phyloP scores from a whole-genome alignment of 1,140 invertebrate species.

The Phortica variegata region DNA sequence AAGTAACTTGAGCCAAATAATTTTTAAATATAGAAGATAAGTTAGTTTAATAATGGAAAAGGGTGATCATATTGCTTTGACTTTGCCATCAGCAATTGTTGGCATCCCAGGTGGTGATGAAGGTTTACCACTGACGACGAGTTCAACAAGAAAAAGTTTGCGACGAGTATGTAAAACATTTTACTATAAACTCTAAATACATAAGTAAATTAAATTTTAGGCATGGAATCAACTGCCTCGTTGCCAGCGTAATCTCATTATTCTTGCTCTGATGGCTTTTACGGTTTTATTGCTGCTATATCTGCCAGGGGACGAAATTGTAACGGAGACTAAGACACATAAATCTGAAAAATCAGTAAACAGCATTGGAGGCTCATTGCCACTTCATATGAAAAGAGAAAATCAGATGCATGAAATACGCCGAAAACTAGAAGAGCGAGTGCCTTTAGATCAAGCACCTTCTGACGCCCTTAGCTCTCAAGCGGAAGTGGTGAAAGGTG shows the following conservation, averaged over 20 bases:
- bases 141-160: constrained; percentile 33
- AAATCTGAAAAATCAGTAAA: constrained; percentile 6
- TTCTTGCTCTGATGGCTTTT: constrained; percentile 59
- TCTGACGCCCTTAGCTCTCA: constrained; percentile 11
- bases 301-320: constrained; percentile 39
- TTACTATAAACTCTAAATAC: neutral
- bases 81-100: constrained; percentile 23
- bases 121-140: neutral
- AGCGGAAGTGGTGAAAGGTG: constrained; percentile 18
- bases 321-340: constrained; percentile 20
- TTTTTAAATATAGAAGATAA: neutral
- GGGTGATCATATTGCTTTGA: constrained; percentile 43
- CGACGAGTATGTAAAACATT: constrained; percentile 33
- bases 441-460: constrained; percentile 6
- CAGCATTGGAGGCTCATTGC: constrained; percentile 5
- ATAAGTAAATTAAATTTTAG: constrained; percentile 55
- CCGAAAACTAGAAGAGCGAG: constrained; percentile 23
- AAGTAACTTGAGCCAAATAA: neutral
- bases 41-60: constrained; percentile 27
- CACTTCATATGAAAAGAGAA: constrained; percentile 24
- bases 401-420: constrained; percentile 21
- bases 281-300: constrained; percentile 38
- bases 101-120: constrained; percentile 14
- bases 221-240: constrained; percentile 83
- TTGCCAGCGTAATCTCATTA: constrained; percentile 73